Percentiles rank a stretch among this genome's conserved stretches.
Conservation (phyloP, 2,888 invertebrate species). For the Melanostoma mellinum region DNA sequence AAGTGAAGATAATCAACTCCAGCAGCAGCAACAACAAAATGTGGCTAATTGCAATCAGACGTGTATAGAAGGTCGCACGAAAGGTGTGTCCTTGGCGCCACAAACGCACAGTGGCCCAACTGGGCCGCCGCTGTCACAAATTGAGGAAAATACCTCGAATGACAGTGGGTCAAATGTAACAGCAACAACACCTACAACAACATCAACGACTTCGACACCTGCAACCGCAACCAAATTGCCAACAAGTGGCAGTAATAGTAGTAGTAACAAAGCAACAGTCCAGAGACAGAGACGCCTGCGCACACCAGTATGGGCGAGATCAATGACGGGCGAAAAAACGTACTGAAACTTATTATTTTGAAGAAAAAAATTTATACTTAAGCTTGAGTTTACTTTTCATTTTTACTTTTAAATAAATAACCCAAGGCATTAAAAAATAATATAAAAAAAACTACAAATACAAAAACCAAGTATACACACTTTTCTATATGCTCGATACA, state of each 20-base stretch:
- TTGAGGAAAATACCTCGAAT: conserved; percentile 46
- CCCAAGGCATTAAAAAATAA: conserved; percentile 55
- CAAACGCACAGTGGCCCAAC: conserved; percentile 82
- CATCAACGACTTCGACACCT: conserved; percentile 41
- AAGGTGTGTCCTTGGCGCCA: conserved; percentile 82
- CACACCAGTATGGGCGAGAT: conserved; percentile 92
- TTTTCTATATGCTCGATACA: conserved; percentile 58
- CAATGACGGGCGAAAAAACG: conserved; percentile 85
- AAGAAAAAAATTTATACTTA: conserved; percentile 38
- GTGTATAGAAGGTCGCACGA: conserved; percentile 81
- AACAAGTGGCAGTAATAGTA: conserved; percentile 78
- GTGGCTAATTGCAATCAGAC: conserved; percentile 77
- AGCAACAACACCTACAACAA: conserved; percentile 34
- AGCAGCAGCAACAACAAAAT: conserved; percentile 70
- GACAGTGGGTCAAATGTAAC: conserved; percentile 43
- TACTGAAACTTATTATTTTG: conserved; percentile 74
- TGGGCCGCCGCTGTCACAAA: conserved; percentile 80
- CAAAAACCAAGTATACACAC: conserved; percentile 20
- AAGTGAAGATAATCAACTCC: conserved; percentile 74
- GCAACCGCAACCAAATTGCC: conserved; percentile 75
- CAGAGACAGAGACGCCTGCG: conserved; percentile 89
- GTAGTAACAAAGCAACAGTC: conserved; percentile 83
- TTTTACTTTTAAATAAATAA: conserved; percentile 33
- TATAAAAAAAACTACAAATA: conserved; percentile 33
- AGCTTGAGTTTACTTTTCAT: conserved; percentile 51